Base-by-base conservation (phyloP, 2,888 invertebrate species). In the Drosophila niveifrons region DNA sequence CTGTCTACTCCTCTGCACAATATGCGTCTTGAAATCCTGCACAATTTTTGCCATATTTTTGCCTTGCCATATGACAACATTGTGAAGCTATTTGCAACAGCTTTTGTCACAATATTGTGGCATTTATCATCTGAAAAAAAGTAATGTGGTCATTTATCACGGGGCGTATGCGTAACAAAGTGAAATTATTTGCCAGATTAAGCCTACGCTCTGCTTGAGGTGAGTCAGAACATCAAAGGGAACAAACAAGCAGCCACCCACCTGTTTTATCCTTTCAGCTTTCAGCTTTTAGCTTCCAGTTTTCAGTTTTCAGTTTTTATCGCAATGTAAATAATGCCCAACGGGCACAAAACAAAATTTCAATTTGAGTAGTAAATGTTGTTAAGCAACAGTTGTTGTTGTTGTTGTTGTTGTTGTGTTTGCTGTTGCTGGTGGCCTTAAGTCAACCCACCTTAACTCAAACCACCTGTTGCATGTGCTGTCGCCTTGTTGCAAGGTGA, bases 141-240 rank as follows among this genome's bases (percentile, higher is more conserved):
- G 63, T 62, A 64, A 66, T 67, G 73, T 76, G 69, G 46, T 31
- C 69, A 82, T 79, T 82, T 79, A 68, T 79, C 75, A 70, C 59
- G 44, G 18, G 6, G 66, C 71, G 74, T 80, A 77, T 80, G 61
- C 57, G 66, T 63, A 77, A 80, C 77, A 77, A 72, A 74, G 6
- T 7, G 44, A 66, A 82, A 83, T 82, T 74, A 68, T 62, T 68
- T 66, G 65, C 57, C 46, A 67, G 74, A 82, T 80, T 82, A 80
- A 80, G 80, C 69, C 82, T 77, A 80, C 83, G 74, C 68, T 4
- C 23, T 18, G 63, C 50, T 58, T 74, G 53, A 65, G 58, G 47
- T 63, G 41, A 34, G 31, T 50, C 10, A n/a, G 31, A 50, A 57
- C 52, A 59, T 80, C 72, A 69, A 76, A 72, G 44, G 8, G 41